These are phyloP conservation scores for Oreochromis grahami DNA, from an alignment of 2,797 vertebrate genomes.

Conservation along the genomic window DNA sequence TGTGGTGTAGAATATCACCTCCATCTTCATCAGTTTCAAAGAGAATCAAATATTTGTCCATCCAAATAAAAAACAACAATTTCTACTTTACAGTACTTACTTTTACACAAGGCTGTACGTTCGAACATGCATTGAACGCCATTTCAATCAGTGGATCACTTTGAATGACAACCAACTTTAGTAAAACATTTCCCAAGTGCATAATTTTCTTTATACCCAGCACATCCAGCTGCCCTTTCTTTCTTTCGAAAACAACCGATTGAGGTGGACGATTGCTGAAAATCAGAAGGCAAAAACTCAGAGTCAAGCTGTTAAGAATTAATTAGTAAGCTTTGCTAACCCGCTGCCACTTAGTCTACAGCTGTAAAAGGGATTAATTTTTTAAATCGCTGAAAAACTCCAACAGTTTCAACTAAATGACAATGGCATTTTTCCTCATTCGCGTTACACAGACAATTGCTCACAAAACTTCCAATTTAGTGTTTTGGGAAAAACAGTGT, in stretches of 20 bases:
- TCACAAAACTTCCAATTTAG: constrained; percentile 44
- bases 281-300: not conserved
- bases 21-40: not conserved
- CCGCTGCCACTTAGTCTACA: not conserved
- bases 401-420: constrained; percentile 7
- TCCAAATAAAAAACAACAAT: not conserved
- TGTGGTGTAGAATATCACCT: not conserved
- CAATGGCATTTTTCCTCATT: constrained; percentile 41
- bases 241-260: not conserved
- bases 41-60: not conserved
- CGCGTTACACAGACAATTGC: constrained; percentile 51
- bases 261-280: not conserved
- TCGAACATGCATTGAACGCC: not conserved
- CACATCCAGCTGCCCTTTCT: not conserved
- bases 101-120: not conserved
- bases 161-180: not conserved
- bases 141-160: not conserved
- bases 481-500: constrained; percentile 37
- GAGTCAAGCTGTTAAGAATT: not conserved
- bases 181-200: not conserved
- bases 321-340: not conserved
- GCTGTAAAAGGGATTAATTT: not conserved
- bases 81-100: not conserved
- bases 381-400: constrained; percentile 19
- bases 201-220: not conserved